Evolutionary conservation across 2,888 invertebrate species (phyloP), one percentile per base, ranked within the genome.

Genomic region (Crepidodera aurea): DNA sequence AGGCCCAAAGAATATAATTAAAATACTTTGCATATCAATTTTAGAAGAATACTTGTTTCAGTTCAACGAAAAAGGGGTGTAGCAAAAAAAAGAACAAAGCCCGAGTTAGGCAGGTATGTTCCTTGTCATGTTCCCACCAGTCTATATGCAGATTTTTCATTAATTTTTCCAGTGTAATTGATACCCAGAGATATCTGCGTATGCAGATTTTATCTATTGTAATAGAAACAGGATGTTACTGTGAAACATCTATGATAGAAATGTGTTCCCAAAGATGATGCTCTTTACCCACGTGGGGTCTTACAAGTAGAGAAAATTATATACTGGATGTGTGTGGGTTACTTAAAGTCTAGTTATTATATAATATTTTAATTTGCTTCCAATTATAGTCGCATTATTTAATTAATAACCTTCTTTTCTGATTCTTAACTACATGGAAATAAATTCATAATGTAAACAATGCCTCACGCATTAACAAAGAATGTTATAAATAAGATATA

Each of bases 121-220:
- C 39, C 60, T 58, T 63, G 68, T 66, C 69, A 62, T 50, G 34
- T 62, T 66, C 65, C 63, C 68, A 68, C 69, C 69, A 68, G 50
- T 29, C 10, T 22, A 18, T 67, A 70, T 70, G 70, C 69, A 70
- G 68, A 69, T 69, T 67, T 67, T 65, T 65, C 65, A 60, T 64
- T 68, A 67, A 62, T 63, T 53, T 56, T 63, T 63, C 62, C 29
- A 54, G 29, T 60, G 71, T 69, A 71, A 71, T 69, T 69, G 71
- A 71, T 71, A 70, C 69, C 58, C 60, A 34, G 51, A 56, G 22
- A 25, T 53, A 44, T 44, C 32, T 50, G 39, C 22, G 46, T 54
- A 65, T 65, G 62, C 60, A 62, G 60, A 65, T 60, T 27, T 2
- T 37, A 22, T 48, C 65, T 62, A 56, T 65, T 65, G 65, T 65